Evolutionary conservation across 2,888 invertebrate genomes (phyloP), one percentile per base, ranked within the genome.

Genomic region (Agrotis exclamationis): DNA sequence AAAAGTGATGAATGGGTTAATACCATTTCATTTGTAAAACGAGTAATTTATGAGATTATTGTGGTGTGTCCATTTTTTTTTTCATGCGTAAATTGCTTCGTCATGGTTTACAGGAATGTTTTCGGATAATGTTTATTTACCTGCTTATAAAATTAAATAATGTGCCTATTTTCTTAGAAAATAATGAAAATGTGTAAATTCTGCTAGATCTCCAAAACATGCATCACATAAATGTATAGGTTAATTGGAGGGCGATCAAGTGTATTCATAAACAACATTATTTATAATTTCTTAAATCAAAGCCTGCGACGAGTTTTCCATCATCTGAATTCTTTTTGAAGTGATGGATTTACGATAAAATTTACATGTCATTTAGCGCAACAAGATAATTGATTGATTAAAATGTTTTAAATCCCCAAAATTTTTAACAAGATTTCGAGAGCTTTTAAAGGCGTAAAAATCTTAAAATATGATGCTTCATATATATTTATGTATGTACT

Each of bases 1-100:
- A 74, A 80, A 81, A 74, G 69, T 80, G 77, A 79, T 80, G 77
- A 74, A 79, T 80, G 77, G 47, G 51, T 54, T 73, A 69, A 66
- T 79, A 73, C 56, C 63, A 73, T 80, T 80, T 77, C 65, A 60
- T 77, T 79, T 74, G 59, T 66, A 51, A 66, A 68, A 54, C 54
- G 77, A 65, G 65, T 68, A 76, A 80, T 80, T 80, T 72, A 80
- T 63, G 76, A 56, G 67, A 79, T 48, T 73, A 73, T 63, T 64
- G 45, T 56, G 51, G 47, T 63, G 65, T 73, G 72, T 57, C 16
- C 18, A 45, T 20, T 48, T 48, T 70, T 45, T 63, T 70, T n/a
- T 48, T 3, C 24, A 33, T 9, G 6, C 11, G 24, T 44, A 13
- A 33, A 28, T 60, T 54, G 11, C 2, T 28, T 28, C 9, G 33